phyloP scores from a whole-genome alignment of 2,888 invertebrate species.

The Cheilosia grossa region DNA sequence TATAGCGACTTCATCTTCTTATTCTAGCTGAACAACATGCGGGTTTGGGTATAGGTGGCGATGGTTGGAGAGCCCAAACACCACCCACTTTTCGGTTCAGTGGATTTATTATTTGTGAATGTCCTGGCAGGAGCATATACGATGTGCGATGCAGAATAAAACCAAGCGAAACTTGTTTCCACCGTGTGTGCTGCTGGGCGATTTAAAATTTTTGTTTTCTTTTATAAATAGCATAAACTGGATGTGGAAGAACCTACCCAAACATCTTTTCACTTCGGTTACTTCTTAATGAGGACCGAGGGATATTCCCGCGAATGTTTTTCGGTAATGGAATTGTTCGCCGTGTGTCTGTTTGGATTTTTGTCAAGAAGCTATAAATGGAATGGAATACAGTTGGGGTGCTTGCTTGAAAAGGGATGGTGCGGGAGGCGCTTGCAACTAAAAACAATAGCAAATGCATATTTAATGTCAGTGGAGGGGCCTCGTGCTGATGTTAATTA shows the following conservation, averaged over 20 bases:
- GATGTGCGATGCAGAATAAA: slow-evolving; percentile 17
- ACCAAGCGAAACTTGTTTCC: slow-evolving; percentile 56
- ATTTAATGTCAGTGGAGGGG: slow-evolving; percentile 56
- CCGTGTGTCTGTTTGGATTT: slow-evolving; percentile 63
- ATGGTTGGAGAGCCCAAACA: slow-evolving; percentile 3
- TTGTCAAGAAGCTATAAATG: slow-evolving; percentile 73
- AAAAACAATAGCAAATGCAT: slow-evolving; percentile 68
- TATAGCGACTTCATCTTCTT: slow-evolving; percentile 34
- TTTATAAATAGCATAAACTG: slow-evolving; percentile 16
- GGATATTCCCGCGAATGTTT: slow-evolving; percentile 72
- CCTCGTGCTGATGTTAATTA: slow-evolving; percentile 63
- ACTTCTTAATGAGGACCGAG: slow-evolving; percentile 74
- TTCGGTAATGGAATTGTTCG: slow-evolving; percentile 70
- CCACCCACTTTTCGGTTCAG: slow-evolving; percentile 57
- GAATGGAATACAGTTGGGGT: slow-evolving; percentile 55
- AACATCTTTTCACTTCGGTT: slow-evolving; percentile 75
- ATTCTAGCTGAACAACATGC: slow-evolving; percentile 16
- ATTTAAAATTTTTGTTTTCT: neutral
- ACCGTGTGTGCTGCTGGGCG: slow-evolving; percentile 62
- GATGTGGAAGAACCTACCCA: slow-evolving; percentile 60
- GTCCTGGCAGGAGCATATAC: slow-evolving; percentile 51
- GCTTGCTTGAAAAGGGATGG: slow-evolving; percentile 4
- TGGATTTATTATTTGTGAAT: slow-evolving; percentile 72
- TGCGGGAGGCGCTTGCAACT: slow-evolving; percentile 4
- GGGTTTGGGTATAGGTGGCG: neutral